Conservation (phyloP, 92 coral and sea anemone genomes). For the Chrysogorgia sp. region DNA sequence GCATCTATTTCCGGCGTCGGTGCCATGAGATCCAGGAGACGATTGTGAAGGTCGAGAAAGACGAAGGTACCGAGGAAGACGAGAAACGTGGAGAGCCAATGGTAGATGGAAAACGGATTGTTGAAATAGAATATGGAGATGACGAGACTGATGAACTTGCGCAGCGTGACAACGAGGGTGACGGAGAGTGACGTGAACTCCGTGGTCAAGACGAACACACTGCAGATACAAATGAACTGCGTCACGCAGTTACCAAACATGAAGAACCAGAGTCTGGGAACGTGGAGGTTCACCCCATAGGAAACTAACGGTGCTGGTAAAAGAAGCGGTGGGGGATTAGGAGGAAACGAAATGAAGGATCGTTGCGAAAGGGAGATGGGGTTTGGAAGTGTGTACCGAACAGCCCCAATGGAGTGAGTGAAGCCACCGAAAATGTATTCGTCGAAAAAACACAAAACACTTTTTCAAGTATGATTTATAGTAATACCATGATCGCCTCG, state of each 20-base stretch:
- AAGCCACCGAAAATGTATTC: too few relatives aligned
- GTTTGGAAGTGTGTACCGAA: too few relatives aligned
- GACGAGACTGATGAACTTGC: conserved; percentile 89
- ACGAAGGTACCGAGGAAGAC: conserved; percentile 87
- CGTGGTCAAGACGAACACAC: conserved; percentile 90
- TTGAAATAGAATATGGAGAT: conserved; percentile 80
- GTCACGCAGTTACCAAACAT: conserved; percentile 83
- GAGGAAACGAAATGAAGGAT: too few relatives aligned
- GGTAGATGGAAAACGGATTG: conserved; percentile 86
- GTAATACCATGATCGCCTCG: too few relatives aligned
- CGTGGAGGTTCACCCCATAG: conserved; percentile 55
- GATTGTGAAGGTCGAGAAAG: conserved; percentile 80
- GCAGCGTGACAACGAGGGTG: conserved; percentile 90
- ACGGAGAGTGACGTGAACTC: conserved; percentile 93
- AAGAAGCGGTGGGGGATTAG: background rate
- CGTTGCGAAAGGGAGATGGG: too few relatives aligned
- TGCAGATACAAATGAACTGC: conserved; percentile 87
- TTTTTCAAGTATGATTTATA: too few relatives aligned
- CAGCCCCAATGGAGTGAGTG: too few relatives aligned
- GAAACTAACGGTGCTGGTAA: conserved; percentile 72
- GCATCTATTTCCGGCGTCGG: conserved; percentile 33
- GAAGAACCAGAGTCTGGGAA: conserved; percentile 91
- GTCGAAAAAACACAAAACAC: too few relatives aligned
- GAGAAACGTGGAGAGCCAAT: conserved; percentile 85
- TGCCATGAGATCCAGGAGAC: conserved; percentile 53